Evolutionary conservation across 64 coral and sea anemone species (phyloP), one percentile per base, ranked within the genome.

Genomic region (Stylophora pistillata): DNA sequence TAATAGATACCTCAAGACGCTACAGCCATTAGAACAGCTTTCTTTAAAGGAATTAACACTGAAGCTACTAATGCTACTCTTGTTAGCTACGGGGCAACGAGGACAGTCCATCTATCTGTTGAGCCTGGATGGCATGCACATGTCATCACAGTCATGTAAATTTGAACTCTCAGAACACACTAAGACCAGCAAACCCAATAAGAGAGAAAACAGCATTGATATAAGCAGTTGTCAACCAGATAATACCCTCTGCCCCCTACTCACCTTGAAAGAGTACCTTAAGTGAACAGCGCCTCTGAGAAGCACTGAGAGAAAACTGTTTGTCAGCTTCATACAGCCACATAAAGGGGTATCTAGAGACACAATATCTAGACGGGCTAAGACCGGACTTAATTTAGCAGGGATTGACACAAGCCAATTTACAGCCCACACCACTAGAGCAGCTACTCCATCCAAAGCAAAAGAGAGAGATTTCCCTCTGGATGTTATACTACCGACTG

Each of bases 51-150:
- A 93, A n/a, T 79, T 89, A 41, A 89, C 88, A 55, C 55, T 79
- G 54, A 87, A 88, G 57, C 63, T 93, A 66, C 74, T 93, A 28
- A 93, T 93, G 74, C 73, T 87, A 78, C 71, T 86, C 60, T 86
- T 86, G 53, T 66, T 93, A 68, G 68, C 73, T 63, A 79, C 85
- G 25, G 41, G 66, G 37, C 90, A 92, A 78, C 72, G 86, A 74
- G 86, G 86, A 15, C 86, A 88, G 30, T 74, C 86, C 28, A 76
- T 88, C 16, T 72, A 75, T 70, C 58, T 80, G 63, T 53, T 89
- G 26, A 63, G 80, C 76, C 32, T 89, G 10, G 61, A 79, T 54
- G 57, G 61, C 23, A 74, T 89, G 73, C 59, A 61, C 23, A 52
- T 78, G 72, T 72, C 74, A 53, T 65, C 61, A 32, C 60, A 72